A percentile compares a stretch with the other conserved stretches of the same genome.
Conservation (phyloP, 37 sponge, comb jelly and placozoan species). For the Theonella swinhoei region DNA sequence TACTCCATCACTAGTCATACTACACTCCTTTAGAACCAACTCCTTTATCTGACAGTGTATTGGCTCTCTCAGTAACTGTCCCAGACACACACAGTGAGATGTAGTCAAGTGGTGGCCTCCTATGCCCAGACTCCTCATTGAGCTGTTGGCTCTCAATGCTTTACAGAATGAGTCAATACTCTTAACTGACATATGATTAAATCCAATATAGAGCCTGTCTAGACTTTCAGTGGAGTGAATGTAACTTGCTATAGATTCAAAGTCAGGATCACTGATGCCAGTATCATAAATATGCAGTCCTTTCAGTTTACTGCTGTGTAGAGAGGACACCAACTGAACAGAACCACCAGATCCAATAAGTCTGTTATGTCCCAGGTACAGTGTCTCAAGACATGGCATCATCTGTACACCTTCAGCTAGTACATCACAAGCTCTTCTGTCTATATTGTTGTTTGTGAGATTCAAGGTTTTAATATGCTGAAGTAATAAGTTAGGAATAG, state of each 20-base stretch:
- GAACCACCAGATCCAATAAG: conserved; percentile 16
- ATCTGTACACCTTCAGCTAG: not conserved
- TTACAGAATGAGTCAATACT: not conserved
- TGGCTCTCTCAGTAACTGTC: not conserved
- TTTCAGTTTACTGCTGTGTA: not conserved
- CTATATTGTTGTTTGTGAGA: not conserved
- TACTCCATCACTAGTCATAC: not conserved
- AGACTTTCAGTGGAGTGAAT: not conserved
- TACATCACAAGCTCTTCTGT: conserved; percentile 2
- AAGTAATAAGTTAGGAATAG: not conserved
- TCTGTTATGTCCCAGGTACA: not conserved
- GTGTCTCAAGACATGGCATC: not conserved
- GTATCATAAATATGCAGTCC: not conserved
- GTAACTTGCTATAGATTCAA: not conserved
- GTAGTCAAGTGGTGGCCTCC: not conserved
- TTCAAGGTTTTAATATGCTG: not conserved
- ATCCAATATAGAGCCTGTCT: not conserved
- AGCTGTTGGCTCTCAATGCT: not conserved
- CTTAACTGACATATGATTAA: not conserved
- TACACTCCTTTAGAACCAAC: not conserved
- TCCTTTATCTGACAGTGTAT: not conserved
- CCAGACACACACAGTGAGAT: not conserved
- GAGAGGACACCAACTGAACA: not conserved
- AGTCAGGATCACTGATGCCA: conserved; percentile 5
- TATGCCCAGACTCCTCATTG: not conserved